Evolutionary conservation across 2,113 vertebrate species (phyloP), one percentile per base, ranked within the genome.

Genomic region (Callorhinus ursinus): DNA sequence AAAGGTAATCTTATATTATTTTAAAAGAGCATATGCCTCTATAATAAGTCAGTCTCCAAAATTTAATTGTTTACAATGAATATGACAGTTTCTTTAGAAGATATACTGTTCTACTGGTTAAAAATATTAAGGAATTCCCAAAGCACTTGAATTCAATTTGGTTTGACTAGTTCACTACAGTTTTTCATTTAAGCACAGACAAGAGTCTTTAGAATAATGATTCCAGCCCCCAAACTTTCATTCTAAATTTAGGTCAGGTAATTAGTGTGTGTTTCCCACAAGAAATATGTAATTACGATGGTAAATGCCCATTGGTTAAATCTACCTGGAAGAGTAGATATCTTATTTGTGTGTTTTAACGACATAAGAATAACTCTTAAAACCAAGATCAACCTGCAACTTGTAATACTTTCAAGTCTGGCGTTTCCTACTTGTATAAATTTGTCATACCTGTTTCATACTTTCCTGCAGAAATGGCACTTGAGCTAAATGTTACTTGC

Each of bases 81-180:
- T 93, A 92, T 97, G 88, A 86, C 71, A 96, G 72, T 67, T 98
- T 96, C 59, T 96, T 96, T 91, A 90, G 77, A 94, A 92, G 81
- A 94, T 90, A 59, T 61, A 95, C 96, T 94, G 12, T 97, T 95
- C 63, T 92, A 59, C 55, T 92, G 28, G 82, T 96, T 97, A 96
- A 98, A 98, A 97, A 95, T 98, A 97, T 95, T 96, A 96, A 96
- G 88, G 79, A 92, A 87, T 96, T 95, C 82, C 96, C 42, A 93
- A 53, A 91, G 93, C 67, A 98, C 85, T 97, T 97, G 93, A 82
- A 97, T 97, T 97, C 94, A 97, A 93, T 97, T 98, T 95, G 49
- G 26, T 94, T 96, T 96, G 88, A 88, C 69, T 91, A 94, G 51
- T 87, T 98, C 93, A 95, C 97, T 97, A 98, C 31, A 95, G 88